phyloP scores from a whole-genome alignment of 2,888 invertebrate genomes.

The Agrypnus murinus region DNA sequence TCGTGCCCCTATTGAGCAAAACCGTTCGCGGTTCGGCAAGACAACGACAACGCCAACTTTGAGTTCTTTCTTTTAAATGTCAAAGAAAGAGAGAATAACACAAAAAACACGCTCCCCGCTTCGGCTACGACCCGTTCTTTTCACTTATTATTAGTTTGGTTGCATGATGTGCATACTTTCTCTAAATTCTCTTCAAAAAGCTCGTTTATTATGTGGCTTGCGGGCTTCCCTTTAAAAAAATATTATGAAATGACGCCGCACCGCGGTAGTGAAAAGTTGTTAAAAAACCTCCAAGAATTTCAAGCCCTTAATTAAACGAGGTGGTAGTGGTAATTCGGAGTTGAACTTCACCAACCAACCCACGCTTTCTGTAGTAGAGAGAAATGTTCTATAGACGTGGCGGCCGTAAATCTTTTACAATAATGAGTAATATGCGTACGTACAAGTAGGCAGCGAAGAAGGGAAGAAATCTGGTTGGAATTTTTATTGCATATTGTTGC shows the following conservation, averaged over 20 bases:
- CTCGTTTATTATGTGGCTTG: conserved; percentile 30
- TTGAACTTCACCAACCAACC: neutral
- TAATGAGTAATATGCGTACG: conserved; percentile 38
- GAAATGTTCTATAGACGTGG: conserved; percentile 38
- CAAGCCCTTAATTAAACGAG: conserved; percentile 42
- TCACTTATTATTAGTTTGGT: neutral
- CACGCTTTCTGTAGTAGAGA: conserved; percentile 8
- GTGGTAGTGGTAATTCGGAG: neutral
- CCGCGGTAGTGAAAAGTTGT: conserved; percentile 30
- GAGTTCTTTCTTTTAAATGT: conserved; percentile 28
- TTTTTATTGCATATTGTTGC: conserved; percentile 35
- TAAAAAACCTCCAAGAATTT: conserved; percentile 41
- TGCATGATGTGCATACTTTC: conserved; percentile 21
- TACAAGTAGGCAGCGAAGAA: conserved; percentile 9
- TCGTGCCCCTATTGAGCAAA: conserved; percentile 34
- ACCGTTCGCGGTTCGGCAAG: conserved; percentile 17
- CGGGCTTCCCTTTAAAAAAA: conserved; percentile 32
- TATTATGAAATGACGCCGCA: conserved; percentile 33
- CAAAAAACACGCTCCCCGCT: no score
- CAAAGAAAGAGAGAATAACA: conserved; percentile 12
- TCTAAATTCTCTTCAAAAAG: conserved; percentile 31
- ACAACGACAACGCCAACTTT: conserved; percentile 25
- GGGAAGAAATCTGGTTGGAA: conserved; percentile 36
- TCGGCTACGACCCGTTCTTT: neutral
- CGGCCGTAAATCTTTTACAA: conserved; percentile 40